Conservation (phyloP, 2,888 invertebrate genomes). For the Athalia circularis region DNA sequence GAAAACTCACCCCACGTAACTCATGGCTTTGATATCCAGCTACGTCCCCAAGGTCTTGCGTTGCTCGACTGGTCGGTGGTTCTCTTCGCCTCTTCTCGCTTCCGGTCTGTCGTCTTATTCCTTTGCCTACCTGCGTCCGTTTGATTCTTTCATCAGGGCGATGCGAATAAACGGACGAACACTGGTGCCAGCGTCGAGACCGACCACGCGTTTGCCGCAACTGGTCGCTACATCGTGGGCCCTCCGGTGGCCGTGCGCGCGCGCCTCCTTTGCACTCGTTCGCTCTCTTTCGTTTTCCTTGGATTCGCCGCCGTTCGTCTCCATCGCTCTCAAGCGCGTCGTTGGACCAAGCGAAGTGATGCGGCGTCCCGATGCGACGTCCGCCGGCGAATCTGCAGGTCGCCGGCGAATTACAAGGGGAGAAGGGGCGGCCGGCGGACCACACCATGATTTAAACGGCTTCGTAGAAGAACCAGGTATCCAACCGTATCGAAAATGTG, state of each 20-base stretch:
- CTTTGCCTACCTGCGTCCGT: too few relatives aligned
- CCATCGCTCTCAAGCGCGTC: constrained; percentile 7
- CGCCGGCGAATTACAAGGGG: neutral
- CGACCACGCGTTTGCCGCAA: constrained; percentile 44
- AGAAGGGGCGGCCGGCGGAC: neutral
- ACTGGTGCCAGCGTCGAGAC: constrained; percentile 26
- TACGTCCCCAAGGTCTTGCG: neutral
- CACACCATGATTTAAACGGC: too few relatives aligned
- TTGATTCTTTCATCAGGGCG: neutral
- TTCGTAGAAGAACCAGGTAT: too few relatives aligned
- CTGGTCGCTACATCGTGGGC: constrained; percentile 30
- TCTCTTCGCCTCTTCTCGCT: neutral
- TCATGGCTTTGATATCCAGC: constrained; percentile 33
- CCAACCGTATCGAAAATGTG: too few relatives aligned
- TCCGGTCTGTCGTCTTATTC: neutral
- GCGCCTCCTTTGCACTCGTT: constrained; percentile 39
- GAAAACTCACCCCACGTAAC: constrained; percentile 37
- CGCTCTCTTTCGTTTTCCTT: constrained; percentile 31
- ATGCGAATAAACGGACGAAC: constrained; percentile 30
- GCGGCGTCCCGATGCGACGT: too few relatives aligned
- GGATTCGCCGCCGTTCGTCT: neutral
- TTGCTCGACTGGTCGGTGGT: neutral
- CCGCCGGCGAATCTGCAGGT: neutral
- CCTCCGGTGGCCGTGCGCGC: constrained; percentile 29
- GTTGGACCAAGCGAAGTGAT: constrained; percentile 17